Percentiles rank a stretch among this genome's conserved stretches.
Evolutionary conservation across 2,888 invertebrate genomes (phyloP).

Genomic region (Aleiodes testaceus): DNA sequence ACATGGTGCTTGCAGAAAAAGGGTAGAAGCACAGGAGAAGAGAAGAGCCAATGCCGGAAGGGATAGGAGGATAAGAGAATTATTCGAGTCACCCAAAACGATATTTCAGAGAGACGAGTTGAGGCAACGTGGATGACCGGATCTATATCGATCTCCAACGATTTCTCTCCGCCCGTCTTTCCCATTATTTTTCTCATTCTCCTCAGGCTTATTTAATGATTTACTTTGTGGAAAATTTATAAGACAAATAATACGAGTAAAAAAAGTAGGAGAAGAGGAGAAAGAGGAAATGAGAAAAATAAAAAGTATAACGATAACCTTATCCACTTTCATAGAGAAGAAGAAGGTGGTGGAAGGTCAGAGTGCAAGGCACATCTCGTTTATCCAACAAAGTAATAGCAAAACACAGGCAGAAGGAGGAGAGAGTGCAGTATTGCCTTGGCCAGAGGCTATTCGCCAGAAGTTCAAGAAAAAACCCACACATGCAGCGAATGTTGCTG

Average conservation of each 20-base stretch:
- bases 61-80: slow-evolving; percentile 50
- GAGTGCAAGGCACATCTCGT: background rate
- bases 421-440: slow-evolving; percentile 28
- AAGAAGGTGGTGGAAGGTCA: slow-evolving; percentile 38
- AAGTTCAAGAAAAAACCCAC: slow-evolving; percentile 23
- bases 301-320: slow-evolving; percentile 35
- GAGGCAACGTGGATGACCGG: slow-evolving; percentile 28
- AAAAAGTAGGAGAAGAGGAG: background rate
- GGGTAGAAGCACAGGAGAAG: slow-evolving; percentile 1
- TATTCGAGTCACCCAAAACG: slow-evolving; percentile 47
- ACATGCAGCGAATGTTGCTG: slow-evolving; percentile 33
- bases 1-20: slow-evolving; percentile 18
- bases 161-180: slow-evolving; percentile 16
- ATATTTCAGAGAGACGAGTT: slow-evolving; percentile 39
- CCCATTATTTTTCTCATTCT: slow-evolving; percentile 28
- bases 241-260: slow-evolving; percentile 19
- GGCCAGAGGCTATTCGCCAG: slow-evolving; percentile 23
- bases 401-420: slow-evolving; percentile 33
- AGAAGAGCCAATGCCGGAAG: slow-evolving; percentile 29
- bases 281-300: slow-evolving; percentile 53
- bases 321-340: slow-evolving; percentile 38
- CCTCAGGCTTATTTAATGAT: slow-evolving; percentile 41
- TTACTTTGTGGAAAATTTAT: slow-evolving; percentile 37
- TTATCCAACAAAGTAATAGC: slow-evolving; percentile 36
- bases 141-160: slow-evolving; percentile 22